A percentile compares a stretch with the other conserved stretches of the same genome.
These are phyloP conservation scores for Lissonota sp. DNA, from an alignment of 2,888 invertebrate species.

Conservation along the genomic window DNA sequence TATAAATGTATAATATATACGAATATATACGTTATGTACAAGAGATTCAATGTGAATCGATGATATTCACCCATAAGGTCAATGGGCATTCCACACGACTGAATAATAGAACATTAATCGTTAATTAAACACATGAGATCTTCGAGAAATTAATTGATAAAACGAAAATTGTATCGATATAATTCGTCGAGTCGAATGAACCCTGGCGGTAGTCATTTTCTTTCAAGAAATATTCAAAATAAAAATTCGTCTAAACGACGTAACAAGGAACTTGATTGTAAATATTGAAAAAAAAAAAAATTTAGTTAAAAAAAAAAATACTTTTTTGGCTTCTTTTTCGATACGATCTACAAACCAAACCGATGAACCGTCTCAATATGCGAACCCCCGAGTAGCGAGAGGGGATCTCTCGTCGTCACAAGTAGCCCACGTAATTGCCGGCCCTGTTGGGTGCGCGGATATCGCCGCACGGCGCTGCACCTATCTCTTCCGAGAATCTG, in stretches of 20 bases:
- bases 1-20: constrained; percentile 30
- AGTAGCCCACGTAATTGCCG: constrained; percentile 49
- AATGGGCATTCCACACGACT: constrained; percentile 37
- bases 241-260: constrained; percentile 25
- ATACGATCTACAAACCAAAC: constrained; percentile 82
- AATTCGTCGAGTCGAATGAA: constrained; percentile 40
- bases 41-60: constrained; percentile 69
- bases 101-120: constrained; percentile 43
- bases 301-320: neutral
- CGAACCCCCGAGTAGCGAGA: constrained; percentile 62
- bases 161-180: constrained; percentile 7
- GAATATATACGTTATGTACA: constrained; percentile 62
- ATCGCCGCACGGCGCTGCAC: constrained; percentile 32
- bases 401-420: constrained; percentile 48
- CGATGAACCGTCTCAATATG: constrained; percentile 71
- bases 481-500: constrained; percentile 32
- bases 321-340: constrained; percentile 67
- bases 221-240: constrained; percentile 45
- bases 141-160: neutral
- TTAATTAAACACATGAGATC: constrained; percentile 28
- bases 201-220: constrained; percentile 15
- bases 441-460: too few relatives aligned
- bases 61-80: constrained; percentile 48
- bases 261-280: constrained; percentile 42
- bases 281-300: neutral